These are phyloP conservation scores for Drosophila funebris DNA, from an alignment of 1,140 invertebrate genomes.

Conservation along the genomic window DNA sequence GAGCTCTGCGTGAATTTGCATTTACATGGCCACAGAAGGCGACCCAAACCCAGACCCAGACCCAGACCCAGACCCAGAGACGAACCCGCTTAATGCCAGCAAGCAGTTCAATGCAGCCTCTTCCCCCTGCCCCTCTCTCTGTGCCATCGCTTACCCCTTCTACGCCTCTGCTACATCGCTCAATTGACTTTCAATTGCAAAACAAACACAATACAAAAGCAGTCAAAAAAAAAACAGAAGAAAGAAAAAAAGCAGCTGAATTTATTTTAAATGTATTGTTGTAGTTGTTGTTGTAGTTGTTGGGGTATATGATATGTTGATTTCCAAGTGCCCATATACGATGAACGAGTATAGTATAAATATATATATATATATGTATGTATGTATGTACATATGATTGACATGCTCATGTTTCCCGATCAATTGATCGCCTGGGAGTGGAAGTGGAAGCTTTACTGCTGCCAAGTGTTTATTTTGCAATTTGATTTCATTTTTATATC, in stretches of 20 bases:
- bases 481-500: slow-evolving; percentile 4
- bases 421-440: slow-evolving; percentile 43
- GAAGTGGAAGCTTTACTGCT: slow-evolving; percentile 26
- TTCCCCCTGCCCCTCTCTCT: background rate
- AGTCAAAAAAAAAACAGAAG: slow-evolving; percentile 8
- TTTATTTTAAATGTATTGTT: slow-evolving; percentile 40
- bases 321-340: slow-evolving; percentile 26
- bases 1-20: slow-evolving; percentile 55
- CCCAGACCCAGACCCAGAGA: slow-evolving; percentile 6
- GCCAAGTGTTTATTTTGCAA: slow-evolving; percentile 38
- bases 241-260: slow-evolving; percentile 34
- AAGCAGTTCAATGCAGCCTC: slow-evolving; percentile 49
- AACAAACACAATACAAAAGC: slow-evolving; percentile 51
- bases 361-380: slow-evolving; percentile 1
- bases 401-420: slow-evolving; percentile 41
- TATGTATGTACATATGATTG: slow-evolving; percentile 32
- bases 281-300: slow-evolving; percentile 14
- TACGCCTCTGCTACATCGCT: slow-evolving; percentile 5
- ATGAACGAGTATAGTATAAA: too few species aligned
- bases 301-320: slow-evolving; percentile 40
- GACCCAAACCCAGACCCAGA: slow-evolving; percentile 11
- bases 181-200: slow-evolving; percentile 69
- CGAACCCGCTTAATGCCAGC: background rate
- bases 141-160: background rate
- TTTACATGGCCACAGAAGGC: slow-evolving; percentile 40